Conservation (phyloP, 2,113 vertebrate genomes). For the Cairina moschata region DNA sequence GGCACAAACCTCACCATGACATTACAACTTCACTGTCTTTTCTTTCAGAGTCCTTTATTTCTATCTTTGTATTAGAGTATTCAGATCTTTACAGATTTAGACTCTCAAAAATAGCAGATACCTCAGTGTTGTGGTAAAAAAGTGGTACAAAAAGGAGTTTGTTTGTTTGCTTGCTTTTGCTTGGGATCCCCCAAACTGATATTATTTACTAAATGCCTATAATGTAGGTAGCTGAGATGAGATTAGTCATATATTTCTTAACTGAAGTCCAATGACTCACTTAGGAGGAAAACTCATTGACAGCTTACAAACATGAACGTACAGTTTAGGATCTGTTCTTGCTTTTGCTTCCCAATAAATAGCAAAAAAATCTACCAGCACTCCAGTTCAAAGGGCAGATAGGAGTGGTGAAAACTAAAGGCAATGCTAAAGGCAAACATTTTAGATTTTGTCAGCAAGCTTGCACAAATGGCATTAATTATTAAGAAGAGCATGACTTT, state of each 20-base stretch:
- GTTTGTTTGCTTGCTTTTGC: neutral
- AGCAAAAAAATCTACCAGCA: neutral
- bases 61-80: neutral
- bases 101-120: neutral
- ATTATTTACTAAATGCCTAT: neutral
- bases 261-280: neutral
- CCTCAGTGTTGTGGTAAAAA: neutral
- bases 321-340: neutral
- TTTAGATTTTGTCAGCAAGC: neutral
- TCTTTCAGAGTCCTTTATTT: neutral
- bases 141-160: accelerated
- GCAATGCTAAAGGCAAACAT: neutral
- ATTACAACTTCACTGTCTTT: neutral
- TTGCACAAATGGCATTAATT: neutral
- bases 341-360: neutral
- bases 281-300: neutral
- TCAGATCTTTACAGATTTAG: neutral
- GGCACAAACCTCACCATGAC: neutral
- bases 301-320: neutral
- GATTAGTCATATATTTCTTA: neutral
- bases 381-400: neutral
- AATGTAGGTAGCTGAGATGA: neutral
- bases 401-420: neutral
- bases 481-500: neutral
- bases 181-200: neutral